A percentile compares a stretch with the other conserved stretches of the same genome.
phyloP scores from a whole-genome alignment of 2,888 invertebrate genomes.

The Rhingia rostrata region DNA sequence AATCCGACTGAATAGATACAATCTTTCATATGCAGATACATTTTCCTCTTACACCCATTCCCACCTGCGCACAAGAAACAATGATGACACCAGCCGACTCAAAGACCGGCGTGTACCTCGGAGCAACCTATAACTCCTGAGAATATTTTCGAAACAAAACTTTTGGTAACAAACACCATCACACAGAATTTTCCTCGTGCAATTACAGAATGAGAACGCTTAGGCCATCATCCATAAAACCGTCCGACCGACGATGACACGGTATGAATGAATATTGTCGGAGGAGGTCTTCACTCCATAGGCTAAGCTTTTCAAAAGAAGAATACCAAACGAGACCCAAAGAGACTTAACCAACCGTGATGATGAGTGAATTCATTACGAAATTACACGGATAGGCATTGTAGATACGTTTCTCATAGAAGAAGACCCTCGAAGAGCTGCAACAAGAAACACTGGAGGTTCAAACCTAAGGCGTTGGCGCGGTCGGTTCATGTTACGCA shows the following conservation, averaged over 20 bases:
- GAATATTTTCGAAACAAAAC: slow-evolving; percentile 64
- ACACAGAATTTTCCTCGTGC: slow-evolving; percentile 11
- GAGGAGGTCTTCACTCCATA: slow-evolving; percentile 43
- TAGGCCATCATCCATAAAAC: slow-evolving; percentile 57
- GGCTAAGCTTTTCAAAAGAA: slow-evolving; percentile 44
- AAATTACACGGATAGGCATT: slow-evolving; percentile 68
- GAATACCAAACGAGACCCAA: slow-evolving; percentile 33
- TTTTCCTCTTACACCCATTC: slow-evolving; percentile 50
- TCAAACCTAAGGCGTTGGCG: slow-evolving; percentile 68
- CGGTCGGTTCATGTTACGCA: slow-evolving; percentile 54
- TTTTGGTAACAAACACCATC: slow-evolving; percentile 57
- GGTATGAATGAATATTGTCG: slow-evolving; percentile 51
- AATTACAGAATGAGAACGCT: slow-evolving; percentile 44
- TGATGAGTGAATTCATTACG: slow-evolving; percentile 73
- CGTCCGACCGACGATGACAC: slow-evolving; percentile 15
- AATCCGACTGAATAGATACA: slow-evolving; percentile 54
- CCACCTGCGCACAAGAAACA: slow-evolving; percentile 57
- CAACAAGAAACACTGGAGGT: slow-evolving; percentile 37
- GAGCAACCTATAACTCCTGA: slow-evolving; percentile 58
- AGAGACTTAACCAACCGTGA: slow-evolving; percentile 70
- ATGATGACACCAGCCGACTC: slow-evolving; percentile 50
- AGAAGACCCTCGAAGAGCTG: slow-evolving; percentile 18
- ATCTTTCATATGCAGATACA: slow-evolving; percentile 42
- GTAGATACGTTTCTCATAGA: slow-evolving; percentile 23
- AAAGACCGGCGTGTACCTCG: slow-evolving; percentile 49